Conservation (phyloP, 2,888 invertebrate genomes). For the Orthosia gracilis region DNA sequence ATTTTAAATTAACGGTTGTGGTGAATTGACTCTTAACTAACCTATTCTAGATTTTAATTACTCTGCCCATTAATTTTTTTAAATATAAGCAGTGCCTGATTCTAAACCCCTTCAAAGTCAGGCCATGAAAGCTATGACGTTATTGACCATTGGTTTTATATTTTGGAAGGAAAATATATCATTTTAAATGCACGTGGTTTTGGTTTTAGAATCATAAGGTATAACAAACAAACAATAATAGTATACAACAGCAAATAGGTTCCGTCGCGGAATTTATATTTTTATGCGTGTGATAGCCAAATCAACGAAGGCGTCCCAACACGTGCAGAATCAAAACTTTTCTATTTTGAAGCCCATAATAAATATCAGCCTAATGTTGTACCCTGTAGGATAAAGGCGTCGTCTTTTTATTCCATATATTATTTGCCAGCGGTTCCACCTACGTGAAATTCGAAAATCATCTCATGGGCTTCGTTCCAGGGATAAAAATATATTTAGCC, state of each 20-base stretch:
- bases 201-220: slow-evolving; percentile 14
- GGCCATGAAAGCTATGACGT: neutral
- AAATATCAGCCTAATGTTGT: neutral
- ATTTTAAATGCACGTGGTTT: slow-evolving; percentile 44
- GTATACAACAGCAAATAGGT: neutral
- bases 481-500: too few relatives aligned
- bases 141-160: neutral
- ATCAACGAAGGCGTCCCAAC: too few relatives aligned
- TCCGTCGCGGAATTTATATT: neutral
- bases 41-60: slow-evolving; percentile 17
- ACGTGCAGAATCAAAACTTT: too few relatives aligned
- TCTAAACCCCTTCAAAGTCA: neutral
- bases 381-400: neutral
- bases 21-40: slow-evolving; percentile 60
- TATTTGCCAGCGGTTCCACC: too few relatives aligned
- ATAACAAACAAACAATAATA: neutral
- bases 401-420: neutral
- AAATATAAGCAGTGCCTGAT: slow-evolving; percentile 1
- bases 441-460: too few relatives aligned
- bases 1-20: slow-evolving; percentile 47
- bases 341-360: too few relatives aligned
- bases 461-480: too few relatives aligned
- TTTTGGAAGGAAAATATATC: neutral
- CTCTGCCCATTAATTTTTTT: neutral
- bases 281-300: neutral